These are phyloP conservation scores for Ennomos quercinarius DNA, from an alignment of 2,888 invertebrate genomes.

Conservation along the genomic window DNA sequence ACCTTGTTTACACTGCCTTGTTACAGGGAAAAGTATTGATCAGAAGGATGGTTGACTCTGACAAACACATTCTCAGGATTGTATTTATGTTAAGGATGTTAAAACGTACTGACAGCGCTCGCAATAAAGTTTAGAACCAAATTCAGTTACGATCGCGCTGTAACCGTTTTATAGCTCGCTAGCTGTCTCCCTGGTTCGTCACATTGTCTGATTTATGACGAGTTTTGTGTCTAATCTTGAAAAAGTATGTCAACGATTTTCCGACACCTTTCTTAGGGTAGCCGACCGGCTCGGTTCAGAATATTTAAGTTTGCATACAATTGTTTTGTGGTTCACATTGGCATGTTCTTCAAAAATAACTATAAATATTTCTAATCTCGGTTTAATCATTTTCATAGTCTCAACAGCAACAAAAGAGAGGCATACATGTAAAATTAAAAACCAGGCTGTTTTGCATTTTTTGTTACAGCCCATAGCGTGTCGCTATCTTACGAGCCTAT, in stretches of 20 bases:
- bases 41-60: slow-evolving; percentile 9
- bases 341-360: too few relatives aligned
- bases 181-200: slow-evolving; percentile 19
- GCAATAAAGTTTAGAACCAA: slow-evolving; percentile 52
- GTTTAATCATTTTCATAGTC: too few relatives aligned
- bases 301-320: too few relatives aligned
- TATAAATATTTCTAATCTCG: too few relatives aligned
- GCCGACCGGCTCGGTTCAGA: too few relatives aligned
- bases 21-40: slow-evolving; percentile 16
- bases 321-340: too few relatives aligned
- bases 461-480: too few relatives aligned
- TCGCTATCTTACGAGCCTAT: too few relatives aligned
- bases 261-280: background rate
- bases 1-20: slow-evolving; percentile 13
- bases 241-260: slow-evolving; percentile 16
- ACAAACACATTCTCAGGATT: slow-evolving; percentile 17
- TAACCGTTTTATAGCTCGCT: slow-evolving; percentile 48
- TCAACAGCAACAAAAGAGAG: too few relatives aligned
- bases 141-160: slow-evolving; percentile 48
- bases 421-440: too few relatives aligned
- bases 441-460: too few relatives aligned
- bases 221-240: slow-evolving; percentile 14
- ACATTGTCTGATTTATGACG: slow-evolving; percentile 30
- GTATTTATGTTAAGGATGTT: slow-evolving; percentile 41
- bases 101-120: slow-evolving; percentile 42